Base-by-base conservation (phyloP, 2,888 invertebrate species). In the Eupsilia transversa region DNA sequence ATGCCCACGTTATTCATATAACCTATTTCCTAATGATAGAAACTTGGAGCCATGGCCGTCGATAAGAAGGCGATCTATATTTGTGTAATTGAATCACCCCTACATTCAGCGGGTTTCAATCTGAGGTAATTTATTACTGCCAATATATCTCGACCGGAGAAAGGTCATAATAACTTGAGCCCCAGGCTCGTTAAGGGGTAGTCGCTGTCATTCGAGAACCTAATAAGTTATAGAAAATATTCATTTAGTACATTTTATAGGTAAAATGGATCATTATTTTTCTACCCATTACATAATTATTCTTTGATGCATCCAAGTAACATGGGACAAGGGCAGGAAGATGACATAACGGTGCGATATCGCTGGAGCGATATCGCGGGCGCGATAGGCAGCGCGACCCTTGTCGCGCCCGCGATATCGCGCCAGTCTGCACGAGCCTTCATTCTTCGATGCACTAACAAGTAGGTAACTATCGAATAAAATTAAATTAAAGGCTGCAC, bases 131-230 rank as follows among this genome's bases (percentile, higher is more conserved):
- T 71, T 85, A 73, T 87, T 74, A 76, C 71, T 74, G 63, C 46
- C 72, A 68, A 86, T 82, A 85, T 74, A 77, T 77, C 66, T 72
- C 57, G 60, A 60, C 49, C 68, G 61, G 66, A 73, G 79, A 83
- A 75, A 75, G 72, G 64, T 81, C 57, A 75, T 78, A 86, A 86
- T 84, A 86, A 81, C 66, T 78, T 60, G 74, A 72, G 65, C 75
- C 56, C 46, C 43, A 54, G 57, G 46, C 68, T 84, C 73, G 81
- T 84, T 86, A 84, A 61, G 80, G 73, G 59, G 65, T 71, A 65
- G 63, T 61, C 57, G 63, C 49, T 72, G 69, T 61, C 60, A 76
- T 64, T 84, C 35, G 65, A 65, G 41, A 66, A 81, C 69, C 35
- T 75, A 69, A 69, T 84, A 74, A 52, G 56, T 71, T 68, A 64